phyloP scores from a whole-genome alignment of 2,797 vertebrate species.

The Linurgus olivaceus region DNA sequence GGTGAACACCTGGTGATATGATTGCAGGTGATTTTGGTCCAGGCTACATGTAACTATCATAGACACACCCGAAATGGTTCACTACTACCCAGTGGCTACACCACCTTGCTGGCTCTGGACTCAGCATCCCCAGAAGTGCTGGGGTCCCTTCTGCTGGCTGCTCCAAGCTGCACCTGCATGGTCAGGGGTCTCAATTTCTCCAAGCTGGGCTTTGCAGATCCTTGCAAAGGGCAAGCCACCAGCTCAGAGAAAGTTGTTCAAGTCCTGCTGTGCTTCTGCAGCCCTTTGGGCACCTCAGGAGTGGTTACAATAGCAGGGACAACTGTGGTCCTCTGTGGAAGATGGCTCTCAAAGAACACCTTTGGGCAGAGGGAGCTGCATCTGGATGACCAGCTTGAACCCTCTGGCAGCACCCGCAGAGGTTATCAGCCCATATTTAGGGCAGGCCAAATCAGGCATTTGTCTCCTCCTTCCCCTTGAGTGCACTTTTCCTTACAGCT shows the following conservation, averaged over 20 bases:
- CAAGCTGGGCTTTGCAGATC: background rate
- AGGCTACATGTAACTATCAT: background rate
- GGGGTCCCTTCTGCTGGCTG: background rate
- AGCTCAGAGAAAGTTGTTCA: background rate
- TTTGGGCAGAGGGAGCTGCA: background rate
- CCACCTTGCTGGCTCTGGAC: background rate
- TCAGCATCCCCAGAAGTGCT: background rate
- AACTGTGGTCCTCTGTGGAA: background rate
- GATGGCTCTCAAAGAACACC: background rate
- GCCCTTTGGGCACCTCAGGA: background rate
- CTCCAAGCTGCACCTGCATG: background rate
- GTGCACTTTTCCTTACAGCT: conserved; percentile 50
- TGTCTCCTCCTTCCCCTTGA: conserved; percentile 11
- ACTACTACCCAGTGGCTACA: background rate
- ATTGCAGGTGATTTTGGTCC: background rate
- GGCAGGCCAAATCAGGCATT: background rate
- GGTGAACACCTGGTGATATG: background rate
- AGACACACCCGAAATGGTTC: background rate
- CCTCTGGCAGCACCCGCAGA: background rate
- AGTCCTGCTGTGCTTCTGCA: background rate
- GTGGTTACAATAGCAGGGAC: background rate
- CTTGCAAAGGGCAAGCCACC: background rate
- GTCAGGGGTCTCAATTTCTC: background rate
- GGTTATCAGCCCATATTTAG: conserved; percentile 7
- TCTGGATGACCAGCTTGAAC: background rate